Evolutionary conservation across 2,113 vertebrate species (phyloP).

Genomic region (Columba janthina): DNA sequence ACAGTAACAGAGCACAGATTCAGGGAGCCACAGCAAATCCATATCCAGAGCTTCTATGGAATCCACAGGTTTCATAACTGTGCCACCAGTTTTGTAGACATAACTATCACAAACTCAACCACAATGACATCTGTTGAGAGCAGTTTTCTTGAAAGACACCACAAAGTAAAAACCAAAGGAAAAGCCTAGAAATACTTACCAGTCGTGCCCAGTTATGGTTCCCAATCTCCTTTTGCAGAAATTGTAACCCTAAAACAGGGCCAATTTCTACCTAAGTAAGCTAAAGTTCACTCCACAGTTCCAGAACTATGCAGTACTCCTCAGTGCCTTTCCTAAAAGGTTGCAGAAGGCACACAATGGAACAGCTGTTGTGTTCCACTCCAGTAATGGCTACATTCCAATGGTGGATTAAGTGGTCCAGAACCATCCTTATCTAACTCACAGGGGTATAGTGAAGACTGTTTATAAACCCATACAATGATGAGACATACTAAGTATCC

Average conservation of each 20-base stretch:
- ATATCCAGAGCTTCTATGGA: not conserved
- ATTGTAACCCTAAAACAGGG: not conserved
- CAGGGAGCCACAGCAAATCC: not conserved
- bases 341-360: not conserved
- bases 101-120: not conserved
- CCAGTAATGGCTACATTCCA: not conserved
- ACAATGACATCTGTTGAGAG: not conserved
- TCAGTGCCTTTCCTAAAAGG: not conserved
- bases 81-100: not conserved
- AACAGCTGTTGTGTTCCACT: slow-evolving; percentile 32
- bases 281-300: not conserved
- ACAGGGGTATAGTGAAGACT: not conserved
- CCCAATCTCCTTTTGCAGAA: not conserved
- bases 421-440: slow-evolving; percentile 17
- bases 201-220: not conserved
- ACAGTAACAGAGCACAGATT: not conserved
- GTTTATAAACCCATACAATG: not conserved
- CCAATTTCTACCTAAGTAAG: not conserved
- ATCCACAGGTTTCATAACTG: not conserved
- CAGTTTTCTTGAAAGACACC: not conserved
- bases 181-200: not conserved
- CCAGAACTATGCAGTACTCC: not conserved
- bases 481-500: not conserved
- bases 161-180: not conserved
- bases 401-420: not conserved